These are phyloP conservation scores for Neodiprion lecontei DNA, from an alignment of 1,140 invertebrate species.

Conservation along the genomic window DNA sequence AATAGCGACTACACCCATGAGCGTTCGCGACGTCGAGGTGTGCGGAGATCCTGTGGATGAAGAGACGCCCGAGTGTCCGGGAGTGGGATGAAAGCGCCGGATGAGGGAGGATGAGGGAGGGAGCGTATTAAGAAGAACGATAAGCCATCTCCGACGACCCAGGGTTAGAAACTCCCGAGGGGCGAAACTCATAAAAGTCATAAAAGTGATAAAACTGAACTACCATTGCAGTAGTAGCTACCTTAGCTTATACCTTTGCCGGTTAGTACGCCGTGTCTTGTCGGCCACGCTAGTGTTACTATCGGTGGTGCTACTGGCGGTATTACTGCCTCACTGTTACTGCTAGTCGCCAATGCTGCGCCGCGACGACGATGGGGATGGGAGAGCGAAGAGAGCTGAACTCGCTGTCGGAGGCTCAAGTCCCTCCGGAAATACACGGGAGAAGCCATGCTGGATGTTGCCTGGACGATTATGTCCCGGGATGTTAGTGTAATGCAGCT, in stretches of 20 bases:
- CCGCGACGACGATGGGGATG: background rate
- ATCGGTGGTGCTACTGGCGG: background rate
- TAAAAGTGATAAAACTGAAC: constrained; percentile 47
- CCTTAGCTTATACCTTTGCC: background rate
- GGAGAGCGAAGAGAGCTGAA: background rate
- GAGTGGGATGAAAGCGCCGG: constrained; percentile 17
- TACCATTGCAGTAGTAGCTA: background rate
- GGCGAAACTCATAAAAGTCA: constrained; percentile 44
- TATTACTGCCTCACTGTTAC: background rate
- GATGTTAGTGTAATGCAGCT: too few relatives aligned
- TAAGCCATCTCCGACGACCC: constrained; percentile 6
- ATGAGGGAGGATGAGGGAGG: background rate
- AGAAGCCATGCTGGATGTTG: background rate
- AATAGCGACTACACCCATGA: constrained; percentile 9
- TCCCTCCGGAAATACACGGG: background rate
- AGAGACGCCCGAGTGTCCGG: background rate
- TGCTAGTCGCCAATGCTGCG: background rate
- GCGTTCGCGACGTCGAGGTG: background rate
- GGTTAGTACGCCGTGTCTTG: background rate
- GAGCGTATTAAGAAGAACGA: constrained; percentile 7
- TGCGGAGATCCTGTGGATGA: background rate
- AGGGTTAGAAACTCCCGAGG: background rate
- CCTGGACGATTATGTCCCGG: too few relatives aligned
- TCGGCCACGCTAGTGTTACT: background rate
- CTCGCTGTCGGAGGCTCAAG: background rate